These are phyloP conservation scores for Choristoneura fumiferana DNA, from an alignment of 1,140 invertebrate species.

Conservation along the genomic window DNA sequence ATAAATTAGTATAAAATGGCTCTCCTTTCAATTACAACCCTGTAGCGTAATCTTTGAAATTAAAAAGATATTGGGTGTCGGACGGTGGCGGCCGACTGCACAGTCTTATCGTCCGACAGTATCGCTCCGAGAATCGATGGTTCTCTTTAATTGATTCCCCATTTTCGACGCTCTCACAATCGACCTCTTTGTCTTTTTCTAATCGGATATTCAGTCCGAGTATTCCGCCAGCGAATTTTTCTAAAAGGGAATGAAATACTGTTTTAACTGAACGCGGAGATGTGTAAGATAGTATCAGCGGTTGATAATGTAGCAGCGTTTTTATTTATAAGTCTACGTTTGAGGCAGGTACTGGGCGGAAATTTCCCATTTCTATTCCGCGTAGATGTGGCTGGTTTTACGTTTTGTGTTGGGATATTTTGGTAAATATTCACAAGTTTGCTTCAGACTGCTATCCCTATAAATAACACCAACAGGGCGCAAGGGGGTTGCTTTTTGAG, in stretches of 20 bases:
- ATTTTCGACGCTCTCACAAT: constrained; percentile 45
- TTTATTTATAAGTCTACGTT: constrained; percentile 6
- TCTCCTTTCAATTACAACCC: constrained; percentile 18
- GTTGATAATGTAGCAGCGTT: neutral
- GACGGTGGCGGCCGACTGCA: constrained; percentile 22
- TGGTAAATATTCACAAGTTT: no score
- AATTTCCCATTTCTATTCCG: no score
- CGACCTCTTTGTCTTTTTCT: constrained; percentile 62
- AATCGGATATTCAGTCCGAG: constrained; percentile 58
- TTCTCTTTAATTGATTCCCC: constrained; percentile 67
- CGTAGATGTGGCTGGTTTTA: no score
- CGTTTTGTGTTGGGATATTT: no score
- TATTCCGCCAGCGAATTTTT: constrained; percentile 52
- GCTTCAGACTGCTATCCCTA: no score
- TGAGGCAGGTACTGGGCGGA: neutral
- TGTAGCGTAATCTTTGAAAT: constrained; percentile 33
- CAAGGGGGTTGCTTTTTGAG: no score
- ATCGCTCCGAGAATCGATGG: constrained; percentile 55
- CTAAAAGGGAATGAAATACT: constrained; percentile 39
- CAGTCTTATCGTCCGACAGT: constrained; percentile 60
- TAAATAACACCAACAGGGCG: no score
- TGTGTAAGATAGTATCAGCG: constrained; percentile 2
- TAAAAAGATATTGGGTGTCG: constrained; percentile 45
- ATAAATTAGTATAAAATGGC: constrained; percentile 67
- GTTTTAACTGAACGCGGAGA: constrained; percentile 10